Conservation (phyloP, 2,888 invertebrate species). For the Artemia sinica region DNA sequence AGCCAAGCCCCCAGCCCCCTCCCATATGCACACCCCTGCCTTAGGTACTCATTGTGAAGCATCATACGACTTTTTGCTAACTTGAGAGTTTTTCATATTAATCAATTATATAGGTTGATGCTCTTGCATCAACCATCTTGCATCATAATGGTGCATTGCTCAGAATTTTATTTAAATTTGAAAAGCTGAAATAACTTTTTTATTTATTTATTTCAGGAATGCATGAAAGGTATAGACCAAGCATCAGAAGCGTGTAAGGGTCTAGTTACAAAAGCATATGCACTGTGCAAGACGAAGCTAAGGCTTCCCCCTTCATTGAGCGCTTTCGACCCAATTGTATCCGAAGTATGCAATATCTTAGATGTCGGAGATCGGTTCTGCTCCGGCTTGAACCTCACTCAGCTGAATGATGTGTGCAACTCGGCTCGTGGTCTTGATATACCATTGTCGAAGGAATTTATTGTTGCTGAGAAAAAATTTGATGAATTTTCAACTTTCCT, state of each 20-base stretch:
- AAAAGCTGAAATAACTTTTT: background rate
- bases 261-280: slow-evolving; percentile 6
- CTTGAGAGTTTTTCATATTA: too few species aligned
- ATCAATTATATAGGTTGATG: too few species aligned
- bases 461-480: background rate
- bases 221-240: background rate
- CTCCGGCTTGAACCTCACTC: background rate
- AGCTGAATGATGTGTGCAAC: background rate
- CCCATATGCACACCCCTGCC: too few species aligned
- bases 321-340: slow-evolving; percentile 1
- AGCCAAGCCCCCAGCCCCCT: too few species aligned
- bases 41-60: too few species aligned
- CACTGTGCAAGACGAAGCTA: background rate
- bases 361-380: slow-evolving; percentile 4
- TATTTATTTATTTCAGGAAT: background rate
- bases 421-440: background rate
- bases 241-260: background rate
- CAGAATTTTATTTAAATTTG: too few species aligned
- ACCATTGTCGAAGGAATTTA: background rate
- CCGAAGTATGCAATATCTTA: slow-evolving; percentile 7
- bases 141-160: too few species aligned
- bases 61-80: too few species aligned
- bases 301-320: background rate
- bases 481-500: background rate
- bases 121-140: too few species aligned